Evolutionary conservation across 2,797 vertebrate species (phyloP).

Genomic region (Melanotaenia pygmaea): DNA sequence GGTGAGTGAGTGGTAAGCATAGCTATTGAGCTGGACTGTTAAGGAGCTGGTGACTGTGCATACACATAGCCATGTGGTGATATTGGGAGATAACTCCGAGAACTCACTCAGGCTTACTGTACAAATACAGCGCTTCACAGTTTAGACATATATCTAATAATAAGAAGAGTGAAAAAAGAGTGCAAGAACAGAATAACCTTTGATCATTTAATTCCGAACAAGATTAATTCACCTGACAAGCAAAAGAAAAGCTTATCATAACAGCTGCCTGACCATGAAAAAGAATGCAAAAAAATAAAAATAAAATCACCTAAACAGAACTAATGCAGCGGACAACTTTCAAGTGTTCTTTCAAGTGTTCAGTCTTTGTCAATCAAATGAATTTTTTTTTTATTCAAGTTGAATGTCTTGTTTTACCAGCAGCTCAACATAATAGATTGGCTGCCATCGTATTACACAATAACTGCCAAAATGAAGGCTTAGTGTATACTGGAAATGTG

Average conservation of each 20-base stretch:
- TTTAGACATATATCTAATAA: slow-evolving; percentile 4
- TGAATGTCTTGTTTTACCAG: slow-evolving; percentile 66
- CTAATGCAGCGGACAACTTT: slow-evolving; percentile 2
- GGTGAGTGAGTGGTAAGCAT: background rate
- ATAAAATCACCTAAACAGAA: slow-evolving; percentile 11
- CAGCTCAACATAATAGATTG: slow-evolving; percentile 54
- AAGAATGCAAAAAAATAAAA: slow-evolving; percentile 5
- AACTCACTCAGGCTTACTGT: background rate
- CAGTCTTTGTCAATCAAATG: slow-evolving; percentile 44
- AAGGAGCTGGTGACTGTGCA: background rate
- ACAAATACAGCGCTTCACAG: background rate
- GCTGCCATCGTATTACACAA: slow-evolving; percentile 60
- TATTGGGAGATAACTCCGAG: background rate
- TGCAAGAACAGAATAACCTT: slow-evolving; percentile 14
- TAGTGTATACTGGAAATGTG: slow-evolving; percentile 54
- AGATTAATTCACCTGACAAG: background rate
- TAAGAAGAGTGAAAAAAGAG: background rate
- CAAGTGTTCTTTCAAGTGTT: slow-evolving; percentile 24
- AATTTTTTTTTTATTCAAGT: slow-evolving; percentile 48
- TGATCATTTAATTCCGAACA: background rate
- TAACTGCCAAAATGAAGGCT: slow-evolving; percentile 57
- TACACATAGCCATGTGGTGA: background rate
- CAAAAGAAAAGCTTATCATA: background rate
- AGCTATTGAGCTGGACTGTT: background rate
- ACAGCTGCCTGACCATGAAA: slow-evolving; percentile 6